Evolutionary conservation across 1,140 invertebrate species (phyloP), one percentile per base, ranked within the genome.

Genomic region (Limonius californicus): DNA sequence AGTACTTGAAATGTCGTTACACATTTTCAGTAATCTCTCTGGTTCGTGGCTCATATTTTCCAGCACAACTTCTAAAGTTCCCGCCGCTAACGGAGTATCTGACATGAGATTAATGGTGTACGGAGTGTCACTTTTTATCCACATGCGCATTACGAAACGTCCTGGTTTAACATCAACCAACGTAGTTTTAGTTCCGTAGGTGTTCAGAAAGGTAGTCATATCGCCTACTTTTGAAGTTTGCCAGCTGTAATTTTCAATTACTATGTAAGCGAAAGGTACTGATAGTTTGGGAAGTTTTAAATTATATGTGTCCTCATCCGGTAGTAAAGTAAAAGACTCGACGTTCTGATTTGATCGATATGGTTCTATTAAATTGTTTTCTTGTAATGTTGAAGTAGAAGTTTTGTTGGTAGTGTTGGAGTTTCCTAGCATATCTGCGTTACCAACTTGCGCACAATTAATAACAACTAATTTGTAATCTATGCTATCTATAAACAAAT

Each of bases 401-500:
- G 23, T 27, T 27, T 27, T 9, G 3, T 3, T 27, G 3, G 50
- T 54, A 6, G n/a, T 7, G 4, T 23, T 54, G 2, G 9, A 18
- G 3, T 27, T 27, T 27, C 9, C 23, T 27, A 9, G 9, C 9
- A n/a, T 3, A 7, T 18, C 2, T 6, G 59, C 15, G 32, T 72
- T 68, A 11, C 71, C 72, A 12, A 54, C 20, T 50, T 70, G 68
- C 4, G 62, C 57, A n/a, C 76, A 65, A 56, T 68, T 71, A 7
- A 80, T 53, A 0, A 78, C 47, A 2, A 79, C 59, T 14, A 73
- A 72, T 59, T 77, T 77, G 1, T 35, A 19, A 1, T 72, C 67
- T 4, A 74, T 4, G 4, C 72, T 74, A 59, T 80, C 77, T 7
- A 69, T 60, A 43, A 79, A 74, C 1, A 79, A n/a, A 57, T 78